Base-by-base conservation (phyloP, 2,888 invertebrate species). In the Ypsolopha sequella region DNA sequence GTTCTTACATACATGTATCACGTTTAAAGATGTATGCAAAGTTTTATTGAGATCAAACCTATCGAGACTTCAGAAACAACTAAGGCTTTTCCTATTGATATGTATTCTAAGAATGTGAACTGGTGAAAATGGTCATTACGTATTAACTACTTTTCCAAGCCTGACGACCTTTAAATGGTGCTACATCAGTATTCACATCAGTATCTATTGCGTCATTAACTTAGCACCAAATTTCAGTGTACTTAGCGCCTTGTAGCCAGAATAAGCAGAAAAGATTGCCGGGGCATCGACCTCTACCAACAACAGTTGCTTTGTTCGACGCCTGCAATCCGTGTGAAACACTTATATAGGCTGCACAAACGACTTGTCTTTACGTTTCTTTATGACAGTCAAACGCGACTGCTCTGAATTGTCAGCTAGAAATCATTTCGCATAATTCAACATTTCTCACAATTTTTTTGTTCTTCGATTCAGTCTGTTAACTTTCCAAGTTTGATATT, bases 261-360 rank as follows among this genome's bases (percentile, higher is more conserved):
- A 14, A 9, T 4, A 24, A 34, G 8, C 11, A 14, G 48, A 11
- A 39, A 50, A 50, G 50, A 50, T 50, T 43, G 43, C 57, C 54
- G 58, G 73, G 70, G 76, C 69, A 64, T 69, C 73, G 74, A 75
- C 74, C 57, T 54, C 36, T 39, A 45, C 36, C 60, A 60, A 64
- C 65, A 62, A 64, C 66, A 66, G 63, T 64, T 65, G 65, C 68
- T 77, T 75, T 76, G 77, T 77, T 73, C 62, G 66, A 64, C 63
- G 70, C 65, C 66, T 71, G 73, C 77, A 73, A 73, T 68, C 70
- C 76, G 80, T 85, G 84, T 78, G 82, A 82, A 73, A 73, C 60
- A 63, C 61, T 68, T 66, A 71, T 70, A 68, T 71, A 64, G 68
- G 70, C 69, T 69, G 69, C 62, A 24, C 24, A 49, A 41, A 50